phyloP scores from a whole-genome alignment of 2,888 invertebrate species.

The Athripsodes cinereus region DNA sequence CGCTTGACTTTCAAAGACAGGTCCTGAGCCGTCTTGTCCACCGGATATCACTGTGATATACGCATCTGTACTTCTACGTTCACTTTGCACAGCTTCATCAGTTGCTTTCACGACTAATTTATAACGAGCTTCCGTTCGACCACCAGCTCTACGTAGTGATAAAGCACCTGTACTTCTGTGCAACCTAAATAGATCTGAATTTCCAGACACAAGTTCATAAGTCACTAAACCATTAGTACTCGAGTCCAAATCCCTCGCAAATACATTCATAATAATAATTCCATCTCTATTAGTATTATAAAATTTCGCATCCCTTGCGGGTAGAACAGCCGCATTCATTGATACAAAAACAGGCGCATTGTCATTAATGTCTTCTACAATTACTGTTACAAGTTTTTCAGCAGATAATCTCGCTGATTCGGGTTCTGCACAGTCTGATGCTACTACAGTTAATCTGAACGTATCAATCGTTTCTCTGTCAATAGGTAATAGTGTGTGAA shows the following conservation, averaged over 20 bases:
- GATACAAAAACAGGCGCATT: slow-evolving; percentile 87
- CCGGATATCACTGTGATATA: slow-evolving; percentile 77
- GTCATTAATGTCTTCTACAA: slow-evolving; percentile 90
- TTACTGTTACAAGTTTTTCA: slow-evolving; percentile 86
- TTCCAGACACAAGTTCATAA: slow-evolving; percentile 77
- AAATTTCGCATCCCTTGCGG: slow-evolving; percentile 47
- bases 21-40: slow-evolving; percentile 46
- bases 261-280: slow-evolving; percentile 67
- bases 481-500: slow-evolving; percentile 79
- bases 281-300: slow-evolving; percentile 51
- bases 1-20: slow-evolving; percentile 39
- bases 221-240: slow-evolving; percentile 89
- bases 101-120: slow-evolving; percentile 82
- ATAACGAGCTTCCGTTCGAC: slow-evolving; percentile 66
- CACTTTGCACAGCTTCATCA: slow-evolving; percentile 86
- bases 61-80: slow-evolving; percentile 80
- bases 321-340: slow-evolving; percentile 85
- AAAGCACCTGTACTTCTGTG: slow-evolving; percentile 76
- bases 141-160: slow-evolving; percentile 54
- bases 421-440: slow-evolving; percentile 82
- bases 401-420: slow-evolving; percentile 69
- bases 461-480: slow-evolving; percentile 88
- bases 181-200: slow-evolving; percentile 70
- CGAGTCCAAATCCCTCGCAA: slow-evolving; percentile 83
- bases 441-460: slow-evolving; percentile 82